These are phyloP conservation scores for Neoseiulus cucumeris DNA, from an alignment of 1,140 invertebrate genomes.

Conservation along the genomic window DNA sequence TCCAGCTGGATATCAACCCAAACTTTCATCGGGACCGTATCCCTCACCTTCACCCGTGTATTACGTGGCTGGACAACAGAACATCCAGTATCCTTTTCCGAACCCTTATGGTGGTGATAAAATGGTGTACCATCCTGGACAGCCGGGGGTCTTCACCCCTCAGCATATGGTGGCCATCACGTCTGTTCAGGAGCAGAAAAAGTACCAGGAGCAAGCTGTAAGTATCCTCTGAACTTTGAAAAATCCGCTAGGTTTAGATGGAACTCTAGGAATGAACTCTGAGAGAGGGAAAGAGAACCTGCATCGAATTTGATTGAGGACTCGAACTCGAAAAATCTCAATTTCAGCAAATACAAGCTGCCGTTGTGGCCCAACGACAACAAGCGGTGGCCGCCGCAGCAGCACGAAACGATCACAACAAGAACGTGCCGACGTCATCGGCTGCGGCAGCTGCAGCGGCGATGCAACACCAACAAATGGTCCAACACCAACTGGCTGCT, in stretches of 20 bases:
- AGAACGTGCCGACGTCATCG: neutral
- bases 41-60: neutral
- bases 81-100: neutral
- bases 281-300: neutral
- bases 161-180: constrained; percentile 4
- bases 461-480: neutral
- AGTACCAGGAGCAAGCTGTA: constrained; percentile 4
- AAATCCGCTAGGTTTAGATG: neutral
- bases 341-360: no score
- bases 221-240: neutral
- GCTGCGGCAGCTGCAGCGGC: neutral
- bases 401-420: neutral
- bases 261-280: neutral
- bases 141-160: neutral
- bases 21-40: neutral
- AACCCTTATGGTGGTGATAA: neutral
- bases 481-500: neutral
- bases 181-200: neutral
- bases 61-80: neutral
- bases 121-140: constrained; percentile 3
- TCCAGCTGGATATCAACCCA: no score
- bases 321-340: neutral
- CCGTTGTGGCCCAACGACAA: neutral
- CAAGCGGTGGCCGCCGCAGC: neutral
- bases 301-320: neutral